These are phyloP conservation scores for Ibycter americanus DNA, from an alignment of 2,797 vertebrate genomes.

Conservation along the genomic window DNA sequence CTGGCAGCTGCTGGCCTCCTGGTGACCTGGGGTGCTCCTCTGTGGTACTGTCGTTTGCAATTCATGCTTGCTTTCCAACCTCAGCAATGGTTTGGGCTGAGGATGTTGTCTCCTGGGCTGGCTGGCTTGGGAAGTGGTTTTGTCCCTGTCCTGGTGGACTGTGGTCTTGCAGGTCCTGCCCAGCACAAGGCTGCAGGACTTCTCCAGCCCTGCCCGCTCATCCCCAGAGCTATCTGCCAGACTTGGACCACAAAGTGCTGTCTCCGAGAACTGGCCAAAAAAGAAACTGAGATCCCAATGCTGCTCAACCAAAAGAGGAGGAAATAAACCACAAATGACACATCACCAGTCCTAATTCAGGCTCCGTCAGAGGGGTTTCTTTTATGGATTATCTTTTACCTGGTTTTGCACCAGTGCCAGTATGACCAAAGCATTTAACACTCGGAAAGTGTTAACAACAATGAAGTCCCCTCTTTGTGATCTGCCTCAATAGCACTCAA, in stretches of 20 bases:
- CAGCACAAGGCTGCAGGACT: background rate
- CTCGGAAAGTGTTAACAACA: accelerated
- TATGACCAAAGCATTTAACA: background rate
- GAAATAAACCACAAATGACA: background rate
- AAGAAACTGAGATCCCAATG: background rate
- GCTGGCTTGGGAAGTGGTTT: background rate
- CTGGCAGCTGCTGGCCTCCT: background rate
- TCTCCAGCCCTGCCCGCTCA: background rate
- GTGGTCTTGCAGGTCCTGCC: background rate
- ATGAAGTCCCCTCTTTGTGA: background rate
- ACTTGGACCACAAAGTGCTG: background rate
- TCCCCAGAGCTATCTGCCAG: background rate
- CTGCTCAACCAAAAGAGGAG: background rate
- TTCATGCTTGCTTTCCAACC: background rate
- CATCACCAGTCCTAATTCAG: background rate
- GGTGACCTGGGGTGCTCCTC: background rate
- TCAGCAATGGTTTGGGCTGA: background rate
- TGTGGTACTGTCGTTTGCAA: background rate
- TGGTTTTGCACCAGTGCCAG: background rate
- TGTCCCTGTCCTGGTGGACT: background rate
- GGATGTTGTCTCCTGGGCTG: background rate
- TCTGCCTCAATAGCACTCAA: background rate
- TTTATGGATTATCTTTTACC: background rate
- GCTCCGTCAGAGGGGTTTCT: background rate
- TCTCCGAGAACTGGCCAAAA: background rate